Evolutionary conservation across 2,888 invertebrate genomes (phyloP).

Genomic region (Drosophila lacicola): DNA sequence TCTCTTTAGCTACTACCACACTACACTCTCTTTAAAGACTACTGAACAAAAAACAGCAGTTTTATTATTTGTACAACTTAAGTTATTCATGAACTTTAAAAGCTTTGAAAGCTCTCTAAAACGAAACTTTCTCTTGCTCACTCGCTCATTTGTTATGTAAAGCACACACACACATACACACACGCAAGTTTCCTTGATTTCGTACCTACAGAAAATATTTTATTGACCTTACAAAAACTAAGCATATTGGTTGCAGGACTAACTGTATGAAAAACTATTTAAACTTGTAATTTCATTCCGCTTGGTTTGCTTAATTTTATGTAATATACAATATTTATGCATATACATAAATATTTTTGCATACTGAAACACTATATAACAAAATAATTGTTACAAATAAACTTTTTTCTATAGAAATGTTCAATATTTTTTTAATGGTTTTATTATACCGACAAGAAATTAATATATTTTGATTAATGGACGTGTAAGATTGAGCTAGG

Average conservation of each 20-base stretch:
- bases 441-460: not conserved
- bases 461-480: no score
- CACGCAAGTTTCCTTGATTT: constrained; percentile 53
- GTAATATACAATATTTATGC: constrained; percentile 15
- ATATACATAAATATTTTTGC: constrained; percentile 65
- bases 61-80: no score
- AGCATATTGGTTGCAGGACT: not conserved
- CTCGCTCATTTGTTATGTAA: constrained; percentile 53
- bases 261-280: constrained; percentile 1
- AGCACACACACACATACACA: constrained; percentile 34
- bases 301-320: constrained; percentile 23
- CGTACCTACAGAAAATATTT: constrained; percentile 38
- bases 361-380: constrained; percentile 44
- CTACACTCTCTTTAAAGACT: constrained; percentile 36
- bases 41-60: constrained; percentile 15
- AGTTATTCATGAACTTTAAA: constrained; percentile 3
- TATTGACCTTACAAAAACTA: constrained; percentile 2
- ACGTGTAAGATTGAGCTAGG: no score
- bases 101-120: constrained; percentile 28
- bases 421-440: not conserved
- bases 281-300: constrained; percentile 40
- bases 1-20: not conserved
- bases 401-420: constrained; percentile 48
- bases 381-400: constrained; percentile 63
- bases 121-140: constrained; percentile 9